phyloP scores from a whole-genome alignment of 2,113 vertebrate genomes.

The Chitala chitala region DNA sequence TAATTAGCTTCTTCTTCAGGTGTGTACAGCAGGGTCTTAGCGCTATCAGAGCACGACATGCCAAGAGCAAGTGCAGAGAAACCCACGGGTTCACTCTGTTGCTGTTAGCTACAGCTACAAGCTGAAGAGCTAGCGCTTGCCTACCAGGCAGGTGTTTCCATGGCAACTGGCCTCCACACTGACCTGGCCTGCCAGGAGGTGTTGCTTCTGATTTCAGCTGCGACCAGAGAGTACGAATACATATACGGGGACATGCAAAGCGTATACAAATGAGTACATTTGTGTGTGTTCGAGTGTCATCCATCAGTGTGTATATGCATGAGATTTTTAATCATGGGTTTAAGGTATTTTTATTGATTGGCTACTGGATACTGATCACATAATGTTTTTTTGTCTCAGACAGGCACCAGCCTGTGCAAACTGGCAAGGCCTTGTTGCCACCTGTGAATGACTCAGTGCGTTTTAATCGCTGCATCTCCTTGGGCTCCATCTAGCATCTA shows the following conservation, averaged over 20 bases:
- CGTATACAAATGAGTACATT: background rate
- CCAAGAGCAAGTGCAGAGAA: too few relatives aligned
- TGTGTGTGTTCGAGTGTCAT: background rate
- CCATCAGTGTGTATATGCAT: constrained; percentile 12
- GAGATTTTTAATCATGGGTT: background rate
- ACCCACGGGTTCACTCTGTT: too few relatives aligned
- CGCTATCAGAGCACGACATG: too few relatives aligned
- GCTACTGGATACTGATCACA: background rate
- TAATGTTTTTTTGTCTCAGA: too few relatives aligned
- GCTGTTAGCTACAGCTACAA: background rate
- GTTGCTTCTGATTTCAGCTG: constrained; percentile 8
- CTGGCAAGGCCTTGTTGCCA: too few relatives aligned
- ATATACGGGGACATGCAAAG: background rate
- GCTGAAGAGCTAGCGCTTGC: background rate
- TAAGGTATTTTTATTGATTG: background rate
- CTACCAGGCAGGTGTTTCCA: constrained; percentile 47
- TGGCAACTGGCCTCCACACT: constrained; percentile 41
- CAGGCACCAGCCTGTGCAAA: too few relatives aligned
- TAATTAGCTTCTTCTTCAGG: too few relatives aligned
- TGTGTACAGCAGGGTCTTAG: too few relatives aligned
- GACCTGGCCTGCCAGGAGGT: constrained; percentile 18
- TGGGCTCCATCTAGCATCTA: background rate
- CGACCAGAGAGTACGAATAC: background rate
- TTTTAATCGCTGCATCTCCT: background rate
- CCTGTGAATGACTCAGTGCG: background rate